phyloP scores from a whole-genome alignment of 2,113 vertebrate genomes.

The Ariopsis seemanni region DNA sequence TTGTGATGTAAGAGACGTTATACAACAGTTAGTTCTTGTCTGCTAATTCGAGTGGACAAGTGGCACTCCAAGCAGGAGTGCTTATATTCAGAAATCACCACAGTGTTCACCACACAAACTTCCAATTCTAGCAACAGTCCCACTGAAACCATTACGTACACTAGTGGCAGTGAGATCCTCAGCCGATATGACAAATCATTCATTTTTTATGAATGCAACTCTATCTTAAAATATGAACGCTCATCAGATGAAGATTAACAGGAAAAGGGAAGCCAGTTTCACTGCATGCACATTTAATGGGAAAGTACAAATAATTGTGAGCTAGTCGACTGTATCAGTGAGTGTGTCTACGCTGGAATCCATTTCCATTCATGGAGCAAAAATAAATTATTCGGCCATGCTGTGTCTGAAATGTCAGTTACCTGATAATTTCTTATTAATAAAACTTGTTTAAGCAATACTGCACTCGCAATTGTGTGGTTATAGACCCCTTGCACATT shows the following conservation, averaged over 20 bases:
- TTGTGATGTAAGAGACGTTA: neutral
- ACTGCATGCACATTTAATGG: neutral
- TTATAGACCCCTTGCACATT: neutral
- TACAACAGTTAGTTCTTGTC: neutral
- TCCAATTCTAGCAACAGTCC: neutral
- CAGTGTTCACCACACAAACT: neutral
- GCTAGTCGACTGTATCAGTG: too few species aligned
- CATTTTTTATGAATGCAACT: too few species aligned
- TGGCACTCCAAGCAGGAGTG: too few species aligned
- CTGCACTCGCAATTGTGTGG: neutral
- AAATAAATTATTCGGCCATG: neutral
- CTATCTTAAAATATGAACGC: neutral
- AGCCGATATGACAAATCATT: too few species aligned
- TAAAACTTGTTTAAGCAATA: neutral
- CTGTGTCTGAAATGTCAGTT: neutral
- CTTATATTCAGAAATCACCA: too few species aligned
- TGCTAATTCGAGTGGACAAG: neutral
- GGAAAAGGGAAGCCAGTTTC: neutral
- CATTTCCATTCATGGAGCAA: neutral
- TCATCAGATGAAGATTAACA: neutral
- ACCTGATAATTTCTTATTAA: neutral
- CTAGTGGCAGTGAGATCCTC: too few species aligned
- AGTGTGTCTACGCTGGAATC: neutral
- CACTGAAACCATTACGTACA: neutral
- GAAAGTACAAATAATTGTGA: neutral